Percentiles rank a stretch among this genome's conserved stretches.
Conservation (phyloP, 2,113 vertebrate species). For the Panthera uncia region DNA sequence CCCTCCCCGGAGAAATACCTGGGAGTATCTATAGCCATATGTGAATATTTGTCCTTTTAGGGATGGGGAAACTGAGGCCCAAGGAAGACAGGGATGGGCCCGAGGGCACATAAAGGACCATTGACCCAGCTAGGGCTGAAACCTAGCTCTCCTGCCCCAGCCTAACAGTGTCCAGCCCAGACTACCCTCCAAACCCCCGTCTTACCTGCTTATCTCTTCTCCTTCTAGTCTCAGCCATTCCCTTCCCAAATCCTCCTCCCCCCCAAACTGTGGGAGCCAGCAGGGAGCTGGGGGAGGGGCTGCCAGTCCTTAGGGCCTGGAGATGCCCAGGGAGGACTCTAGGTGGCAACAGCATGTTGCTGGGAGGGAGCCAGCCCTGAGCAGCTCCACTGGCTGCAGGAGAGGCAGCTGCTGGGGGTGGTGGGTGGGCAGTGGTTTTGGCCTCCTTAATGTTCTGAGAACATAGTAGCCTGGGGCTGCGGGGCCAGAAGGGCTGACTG, state of each 20-base stretch:
- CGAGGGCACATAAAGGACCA: not conserved
- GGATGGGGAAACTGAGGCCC: not conserved
- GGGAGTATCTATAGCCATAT: not conserved
- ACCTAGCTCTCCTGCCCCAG: not conserved
- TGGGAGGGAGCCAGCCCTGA: not conserved
- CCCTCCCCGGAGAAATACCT: not conserved
- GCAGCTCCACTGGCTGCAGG: not conserved
- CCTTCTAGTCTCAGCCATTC: not conserved
- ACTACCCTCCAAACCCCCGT: too few species aligned
- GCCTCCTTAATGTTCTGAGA: not conserved
- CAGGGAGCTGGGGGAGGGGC: not conserved
- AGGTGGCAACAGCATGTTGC: slow-evolving; percentile 77
- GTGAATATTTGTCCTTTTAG: not conserved
- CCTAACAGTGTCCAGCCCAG: not conserved
- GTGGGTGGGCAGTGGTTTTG: not conserved
- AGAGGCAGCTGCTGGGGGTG: not conserved
- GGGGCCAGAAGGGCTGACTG: not conserved
- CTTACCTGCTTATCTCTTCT: not conserved
- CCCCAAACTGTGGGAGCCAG: rapidly evolving
- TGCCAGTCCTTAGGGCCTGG: not conserved
- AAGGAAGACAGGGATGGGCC: not conserved
- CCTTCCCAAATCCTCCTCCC: rapidly evolving
- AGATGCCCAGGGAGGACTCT: slow-evolving; percentile 17
- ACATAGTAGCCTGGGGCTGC: not conserved
- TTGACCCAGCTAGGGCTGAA: not conserved